Base-by-base conservation (phyloP, 2,113 vertebrate genomes). In the Ptilonorhynchus violaceus region DNA sequence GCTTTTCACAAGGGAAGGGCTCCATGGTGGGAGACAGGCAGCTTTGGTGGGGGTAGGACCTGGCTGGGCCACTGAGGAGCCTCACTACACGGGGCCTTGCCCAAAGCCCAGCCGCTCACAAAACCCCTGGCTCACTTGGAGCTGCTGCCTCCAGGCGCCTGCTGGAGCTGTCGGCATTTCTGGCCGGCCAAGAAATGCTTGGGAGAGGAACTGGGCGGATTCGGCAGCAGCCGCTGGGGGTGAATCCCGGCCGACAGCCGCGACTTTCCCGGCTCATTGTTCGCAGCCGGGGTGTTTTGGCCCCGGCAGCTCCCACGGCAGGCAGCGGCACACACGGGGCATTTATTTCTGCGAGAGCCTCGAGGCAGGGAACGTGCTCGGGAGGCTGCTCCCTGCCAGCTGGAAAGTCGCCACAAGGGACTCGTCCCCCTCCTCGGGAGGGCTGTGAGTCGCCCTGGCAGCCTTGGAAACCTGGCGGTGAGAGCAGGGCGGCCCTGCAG, bases 191-290 rank as follows among this genome's bases (percentile, higher is more conserved):
- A 56, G 80, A 5, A 1, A 39, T 1, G 1, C 53, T 20, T 0
- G 0, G 52, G 25, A 64, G 23, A 27, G 11, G 56, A 83, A 21
- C 62, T 0, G 0, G 17, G 9, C 2, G 2, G 22, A 37, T 5
- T 39, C 4, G 4, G 75, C 69, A 59, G 31, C 83, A 21, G 5
- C 74, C 1, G 0, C 62, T 3, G 5, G 1, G 2, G 73, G 67
- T 8, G 24, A 46, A 35, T 28, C 52, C 66, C 46, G 4, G 41
- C 33, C 4, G 2, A 24, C 31, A 41, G 52, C 70, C 2, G 0
- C 3, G 0, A 13, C 60, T 23, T 52, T 20, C 63, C 39, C 0
- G 0, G 52, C 49, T 53, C 59, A 1, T 5, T 27, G 64, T 4
- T 81, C 1, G 0, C 50, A 76, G 63, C 30, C 2, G 0, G 27